Conservation (phyloP, 2,113 vertebrate genomes). For the Azemiops feae region DNA sequence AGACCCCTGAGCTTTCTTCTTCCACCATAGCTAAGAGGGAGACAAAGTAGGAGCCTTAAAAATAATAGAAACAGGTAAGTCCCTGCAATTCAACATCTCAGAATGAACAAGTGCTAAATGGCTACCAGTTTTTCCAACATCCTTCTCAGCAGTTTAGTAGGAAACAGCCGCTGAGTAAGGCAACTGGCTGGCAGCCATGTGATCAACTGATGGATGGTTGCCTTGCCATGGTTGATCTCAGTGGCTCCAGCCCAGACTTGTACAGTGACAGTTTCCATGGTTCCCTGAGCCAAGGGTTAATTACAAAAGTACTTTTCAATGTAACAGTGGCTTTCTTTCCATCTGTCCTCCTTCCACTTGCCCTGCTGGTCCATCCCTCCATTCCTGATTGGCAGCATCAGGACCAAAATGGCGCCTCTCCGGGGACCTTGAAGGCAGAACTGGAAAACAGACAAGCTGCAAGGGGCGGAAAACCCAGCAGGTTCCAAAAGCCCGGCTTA, state of each 20-base stretch:
- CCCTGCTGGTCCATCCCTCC: neutral
- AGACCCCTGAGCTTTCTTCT: neutral
- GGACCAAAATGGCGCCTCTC: neutral
- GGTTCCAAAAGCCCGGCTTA: neutral
- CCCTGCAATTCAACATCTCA: neutral
- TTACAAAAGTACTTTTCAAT: neutral
- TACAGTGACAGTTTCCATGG: neutral
- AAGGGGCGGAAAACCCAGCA: neutral
- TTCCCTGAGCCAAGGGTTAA: neutral
- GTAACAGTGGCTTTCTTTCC: neutral
- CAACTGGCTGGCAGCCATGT: neutral
- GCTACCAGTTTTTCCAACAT: neutral
- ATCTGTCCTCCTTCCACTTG: neutral
- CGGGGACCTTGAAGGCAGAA: neutral
- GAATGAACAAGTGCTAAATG: neutral
- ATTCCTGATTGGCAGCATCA: conserved; percentile 3
- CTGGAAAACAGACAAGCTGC: neutral
- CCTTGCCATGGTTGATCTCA: fast-evolving
- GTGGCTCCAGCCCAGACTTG: fast-evolving
- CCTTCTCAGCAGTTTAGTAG: neutral
- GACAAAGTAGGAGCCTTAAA: neutral
- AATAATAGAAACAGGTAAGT: neutral
- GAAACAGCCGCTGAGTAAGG: neutral
- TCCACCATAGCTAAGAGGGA: neutral
- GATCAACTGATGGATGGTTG: neutral